Evolutionary conservation across 2,797 vertebrate species (phyloP).

Genomic region (Premnoplex brunnescens): DNA sequence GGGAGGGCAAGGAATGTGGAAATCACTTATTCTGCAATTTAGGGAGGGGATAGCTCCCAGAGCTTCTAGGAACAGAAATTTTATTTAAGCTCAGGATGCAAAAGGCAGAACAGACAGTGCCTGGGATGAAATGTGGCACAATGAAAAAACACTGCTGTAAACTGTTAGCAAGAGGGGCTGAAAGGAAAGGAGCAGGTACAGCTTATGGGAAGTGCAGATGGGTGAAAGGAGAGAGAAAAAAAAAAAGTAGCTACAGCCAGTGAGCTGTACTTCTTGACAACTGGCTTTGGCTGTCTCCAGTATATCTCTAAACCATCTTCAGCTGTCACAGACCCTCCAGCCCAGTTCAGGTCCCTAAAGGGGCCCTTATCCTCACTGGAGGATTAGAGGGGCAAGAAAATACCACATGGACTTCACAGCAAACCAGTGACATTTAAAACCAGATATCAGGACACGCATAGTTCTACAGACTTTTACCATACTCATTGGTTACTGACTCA

Average conservation of each 20-base stretch:
- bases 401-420: neutral
- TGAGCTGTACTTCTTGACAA: neutral
- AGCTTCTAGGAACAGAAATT: neutral
- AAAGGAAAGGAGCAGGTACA: neutral
- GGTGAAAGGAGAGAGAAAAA: neutral
- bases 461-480: neutral
- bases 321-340: neutral
- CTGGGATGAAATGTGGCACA: neutral
- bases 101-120: neutral
- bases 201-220: neutral
- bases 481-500: constrained; percentile 14
- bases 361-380: neutral
- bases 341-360: neutral
- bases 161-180: neutral
- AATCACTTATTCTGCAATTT: neutral
- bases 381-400: neutral
- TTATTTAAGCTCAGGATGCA: neutral
- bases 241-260: neutral
- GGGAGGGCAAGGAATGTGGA: neutral
- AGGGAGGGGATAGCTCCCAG: neutral
- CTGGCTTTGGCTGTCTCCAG: neutral
- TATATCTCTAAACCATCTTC: neutral
- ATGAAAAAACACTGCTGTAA: neutral
- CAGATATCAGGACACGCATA: neutral
- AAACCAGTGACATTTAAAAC: constrained; percentile 11